Percentiles rank a stretch among this genome's conserved stretches.
Conservation (phyloP, 2,113 vertebrate genomes). For the Oriolus oriolus region DNA sequence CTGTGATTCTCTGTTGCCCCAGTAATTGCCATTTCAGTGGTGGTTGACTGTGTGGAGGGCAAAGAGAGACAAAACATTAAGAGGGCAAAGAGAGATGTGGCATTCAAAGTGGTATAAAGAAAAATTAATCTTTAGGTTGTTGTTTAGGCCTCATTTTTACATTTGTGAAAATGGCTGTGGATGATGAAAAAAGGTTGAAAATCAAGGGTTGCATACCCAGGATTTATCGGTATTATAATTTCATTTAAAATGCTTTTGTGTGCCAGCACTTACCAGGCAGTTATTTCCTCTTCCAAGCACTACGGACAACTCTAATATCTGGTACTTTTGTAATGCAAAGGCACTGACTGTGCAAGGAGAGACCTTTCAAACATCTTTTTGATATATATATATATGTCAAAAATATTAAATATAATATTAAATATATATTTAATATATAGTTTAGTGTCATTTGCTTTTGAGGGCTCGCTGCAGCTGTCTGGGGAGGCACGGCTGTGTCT, state of each 20-base stretch:
- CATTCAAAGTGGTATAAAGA: not conserved
- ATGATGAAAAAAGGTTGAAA: not conserved
- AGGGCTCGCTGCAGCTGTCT: not conserved
- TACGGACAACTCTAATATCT: not conserved
- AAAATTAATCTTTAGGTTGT: not conserved
- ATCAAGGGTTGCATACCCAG: not conserved
- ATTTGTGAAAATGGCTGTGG: not conserved
- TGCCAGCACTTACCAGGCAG: not conserved
- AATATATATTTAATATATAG: not conserved
- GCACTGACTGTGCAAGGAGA: not conserved
- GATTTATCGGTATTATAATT: not conserved
- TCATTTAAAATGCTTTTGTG: not conserved
- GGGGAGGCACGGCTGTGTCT: not conserved
- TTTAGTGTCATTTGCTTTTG: not conserved
- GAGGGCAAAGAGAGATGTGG: not conserved
- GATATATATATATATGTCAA: too few relatives aligned
- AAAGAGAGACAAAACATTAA: not conserved
- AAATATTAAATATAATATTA: too few relatives aligned
- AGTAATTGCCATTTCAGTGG: not conserved
- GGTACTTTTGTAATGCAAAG: not conserved
- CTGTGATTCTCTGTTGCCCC: not conserved
- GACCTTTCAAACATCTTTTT: not conserved
- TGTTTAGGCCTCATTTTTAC: not conserved
- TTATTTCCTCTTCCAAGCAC: not conserved
- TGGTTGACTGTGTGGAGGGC: not conserved